Evolutionary conservation across 2,888 invertebrate genomes (phyloP), one percentile per base, ranked within the genome.

Genomic region (Clostera curtula): DNA sequence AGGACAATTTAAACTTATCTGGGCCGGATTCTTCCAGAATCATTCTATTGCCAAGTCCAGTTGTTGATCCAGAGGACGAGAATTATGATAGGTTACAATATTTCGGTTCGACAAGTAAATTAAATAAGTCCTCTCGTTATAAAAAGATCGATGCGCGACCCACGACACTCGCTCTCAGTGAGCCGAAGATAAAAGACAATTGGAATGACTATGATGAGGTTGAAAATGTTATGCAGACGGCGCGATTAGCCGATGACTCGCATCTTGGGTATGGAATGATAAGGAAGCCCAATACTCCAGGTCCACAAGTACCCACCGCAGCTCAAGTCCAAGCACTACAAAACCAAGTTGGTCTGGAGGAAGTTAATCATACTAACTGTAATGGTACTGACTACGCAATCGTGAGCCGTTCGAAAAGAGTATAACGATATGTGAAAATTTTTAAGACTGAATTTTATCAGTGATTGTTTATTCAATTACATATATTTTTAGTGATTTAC

Each of bases 341-440:
- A 35, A 77, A 77, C 31, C 72, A 72, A 55, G 71, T 79, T 19
- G 74, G 69, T 4, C 58, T 83, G 27, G 79, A 82, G 43, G 84
- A 85, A 46, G 80, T 91, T 16, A 87, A 86, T 54, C 92, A 92
- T 60, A 89, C 88, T 56, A 88, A 86, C 49, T 89, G 89, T 47
- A 93, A 93, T 60, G 90, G 93, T 29, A 88, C 89, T 38, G 92
- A 92, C 55, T 94, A 94, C 75, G 93, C 93, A 36, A 86, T 93
- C 56, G 90, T 94, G 31, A 93, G 93, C 63, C 93, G 93, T 73
- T 90, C 93, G 58, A 93, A 93, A 87, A 87, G 90, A 76, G 93
- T 93, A 70, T 93, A 87, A 72, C 31, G 28, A 23, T 33, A 32
- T 41, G 36, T 42, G 33, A 41, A 35, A 38, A 44, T 52, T 53